phyloP scores from a whole-genome alignment of 2,888 invertebrate species.

The Troides oblongomaculatus region DNA sequence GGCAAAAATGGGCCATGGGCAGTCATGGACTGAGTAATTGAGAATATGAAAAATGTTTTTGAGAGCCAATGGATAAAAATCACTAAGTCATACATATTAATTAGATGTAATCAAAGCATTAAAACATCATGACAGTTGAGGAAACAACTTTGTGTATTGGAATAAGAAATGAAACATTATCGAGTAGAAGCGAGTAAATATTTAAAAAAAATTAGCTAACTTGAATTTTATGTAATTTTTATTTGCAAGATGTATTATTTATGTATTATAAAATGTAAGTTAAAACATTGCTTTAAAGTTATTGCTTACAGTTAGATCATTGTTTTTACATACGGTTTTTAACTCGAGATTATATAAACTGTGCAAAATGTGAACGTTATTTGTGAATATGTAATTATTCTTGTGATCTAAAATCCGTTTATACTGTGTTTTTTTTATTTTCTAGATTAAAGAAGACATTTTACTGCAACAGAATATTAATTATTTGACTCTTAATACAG shows the following conservation, averaged over 20 bases:
- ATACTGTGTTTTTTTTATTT: slow-evolving; percentile 78
- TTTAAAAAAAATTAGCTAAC: slow-evolving; percentile 74
- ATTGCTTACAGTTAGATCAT: slow-evolving; percentile 69
- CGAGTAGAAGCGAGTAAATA: slow-evolving; percentile 73
- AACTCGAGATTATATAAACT: slow-evolving; percentile 67
- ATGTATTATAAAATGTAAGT: slow-evolving; percentile 77
- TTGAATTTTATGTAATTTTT: slow-evolving; percentile 77
- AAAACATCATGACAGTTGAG: slow-evolving; percentile 38
- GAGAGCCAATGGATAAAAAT: slow-evolving; percentile 50
- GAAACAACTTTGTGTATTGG: slow-evolving; percentile 46
- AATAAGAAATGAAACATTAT: slow-evolving; percentile 55
- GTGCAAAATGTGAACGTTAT: slow-evolving; percentile 65
- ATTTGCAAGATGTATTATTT: slow-evolving; percentile 79
- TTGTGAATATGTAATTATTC: slow-evolving; percentile 81
- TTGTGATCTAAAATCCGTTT: slow-evolving; percentile 80
- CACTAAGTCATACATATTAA: slow-evolving; percentile 54
- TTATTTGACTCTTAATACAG: slow-evolving; percentile 39
- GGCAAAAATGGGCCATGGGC: slow-evolving; percentile 37
- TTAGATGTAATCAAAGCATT: slow-evolving; percentile 32
- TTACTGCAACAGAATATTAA: slow-evolving; percentile 62
- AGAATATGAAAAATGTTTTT: slow-evolving; percentile 49
- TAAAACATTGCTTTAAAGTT: slow-evolving; percentile 77
- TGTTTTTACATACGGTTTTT: slow-evolving; percentile 71
- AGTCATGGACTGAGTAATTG: slow-evolving; percentile 63
- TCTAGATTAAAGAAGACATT: slow-evolving; percentile 79